Evolutionary conservation across 2,797 vertebrate genomes (phyloP), one percentile per base, ranked within the genome.

Genomic region (Acestrorhynchus altus): DNA sequence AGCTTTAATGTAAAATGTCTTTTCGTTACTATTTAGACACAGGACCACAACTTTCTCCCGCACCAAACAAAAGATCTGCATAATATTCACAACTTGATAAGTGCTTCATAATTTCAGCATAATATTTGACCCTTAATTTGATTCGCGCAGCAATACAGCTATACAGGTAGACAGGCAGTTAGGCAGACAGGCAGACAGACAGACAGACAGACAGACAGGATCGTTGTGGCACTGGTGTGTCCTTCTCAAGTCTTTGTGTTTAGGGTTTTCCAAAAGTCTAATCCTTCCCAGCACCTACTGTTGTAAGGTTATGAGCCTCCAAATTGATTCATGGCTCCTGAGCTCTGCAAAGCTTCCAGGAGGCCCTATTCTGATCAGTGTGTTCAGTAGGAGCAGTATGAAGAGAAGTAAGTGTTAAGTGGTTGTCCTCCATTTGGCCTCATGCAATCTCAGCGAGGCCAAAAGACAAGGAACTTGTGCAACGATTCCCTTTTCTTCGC

Each of bases 301-400:
- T 68, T 60, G 31, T 68, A 81, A 86, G 85, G 78, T 86, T 84
- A 84, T 63, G 22, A 35, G 24, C 51, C n/a, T 39, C 24, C 26
- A 20, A 40, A 59, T 67, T 4, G 35, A 40, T 65, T 72, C 59
- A 56, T 47, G 54, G 73, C 56, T 52, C 39, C 46, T 75, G 31
- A 35, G 6, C 31, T 72, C 68, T 83, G 60, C 7, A 46, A 83
- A 79, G 73, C 68, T 82, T 24, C 56, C 79, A 78, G 76, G 68
- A 16, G 69, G 77, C 15, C 44, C 13, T 22, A 60, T 64, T 81
- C 85, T 89, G n/a, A n/a, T n/a, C 85, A 91, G 89, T 90, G 89
- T 87, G 89, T 90, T 86, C 87, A 86, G 83, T 60, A 31, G 59
- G 59, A 56, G 52, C 22, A 26, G 22, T 26, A 22, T 4, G 4